These are phyloP conservation scores for Sciurus vulgaris DNA, from an alignment of 2,797 vertebrate genomes.

Conservation along the genomic window DNA sequence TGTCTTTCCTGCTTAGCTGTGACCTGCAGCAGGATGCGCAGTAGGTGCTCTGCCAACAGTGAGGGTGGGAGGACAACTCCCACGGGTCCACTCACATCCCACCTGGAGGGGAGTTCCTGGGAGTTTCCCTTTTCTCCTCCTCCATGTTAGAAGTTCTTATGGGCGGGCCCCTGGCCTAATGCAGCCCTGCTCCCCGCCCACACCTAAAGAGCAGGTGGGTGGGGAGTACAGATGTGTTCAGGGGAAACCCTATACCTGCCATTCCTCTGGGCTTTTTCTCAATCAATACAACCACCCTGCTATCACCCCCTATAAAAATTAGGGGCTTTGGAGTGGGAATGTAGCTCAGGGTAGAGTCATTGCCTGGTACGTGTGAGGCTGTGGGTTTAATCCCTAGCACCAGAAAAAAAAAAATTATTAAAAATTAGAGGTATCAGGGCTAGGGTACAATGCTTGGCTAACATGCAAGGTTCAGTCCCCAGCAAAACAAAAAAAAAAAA, in stretches of 20 bases:
- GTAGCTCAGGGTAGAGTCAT: too few species aligned
- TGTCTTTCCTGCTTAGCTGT: background rate
- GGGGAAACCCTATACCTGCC: background rate
- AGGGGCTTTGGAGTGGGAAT: too few species aligned
- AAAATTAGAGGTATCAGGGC: background rate
- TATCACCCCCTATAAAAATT: background rate
- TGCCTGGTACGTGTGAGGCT: too few species aligned
- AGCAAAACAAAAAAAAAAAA: background rate
- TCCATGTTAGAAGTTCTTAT: background rate
- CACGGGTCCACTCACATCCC: background rate
- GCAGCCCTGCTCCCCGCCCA: background rate
- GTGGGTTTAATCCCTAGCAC: too few species aligned
- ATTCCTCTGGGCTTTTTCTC: conserved; percentile 36
- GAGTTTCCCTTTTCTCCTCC: background rate
- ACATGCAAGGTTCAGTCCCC: too few species aligned
- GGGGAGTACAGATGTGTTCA: background rate
- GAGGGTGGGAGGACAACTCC: too few species aligned
- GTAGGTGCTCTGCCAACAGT: background rate
- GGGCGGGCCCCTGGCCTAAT: background rate
- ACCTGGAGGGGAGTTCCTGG: background rate
- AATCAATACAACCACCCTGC: background rate
- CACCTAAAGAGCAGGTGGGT: background rate
- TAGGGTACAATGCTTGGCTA: background rate
- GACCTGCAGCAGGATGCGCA: background rate
- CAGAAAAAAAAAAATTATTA: too few species aligned